Evolutionary conservation across 2,113 vertebrate species (phyloP), one percentile per base, ranked within the genome.

Genomic region (Oplegnathus fasciatus): DNA sequence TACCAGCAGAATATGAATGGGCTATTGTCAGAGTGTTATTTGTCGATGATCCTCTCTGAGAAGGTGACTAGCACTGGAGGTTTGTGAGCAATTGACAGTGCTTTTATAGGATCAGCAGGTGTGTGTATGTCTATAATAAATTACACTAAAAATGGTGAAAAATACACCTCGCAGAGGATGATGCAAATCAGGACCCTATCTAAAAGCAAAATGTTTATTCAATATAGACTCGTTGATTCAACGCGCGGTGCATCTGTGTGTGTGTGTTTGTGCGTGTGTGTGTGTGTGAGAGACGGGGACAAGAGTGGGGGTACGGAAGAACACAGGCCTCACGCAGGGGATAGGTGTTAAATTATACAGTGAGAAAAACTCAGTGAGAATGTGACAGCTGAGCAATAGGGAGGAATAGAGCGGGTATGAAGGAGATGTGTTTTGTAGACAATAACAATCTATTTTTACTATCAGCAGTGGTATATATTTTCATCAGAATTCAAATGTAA

Each of bases 281-380:
- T 1, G 48, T 37, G 60, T 5, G 78, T 8, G 32, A 1, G 37
- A 54, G 37, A 48, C 4, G 3, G 34, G 37, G 34, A 79, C n/a
- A 48, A 73, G 88, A 81, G 84, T 68, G 87, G 86, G 90, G 79
- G 64, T 73, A 81, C 48, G 22, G 86, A 87, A 83, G 79, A 91
- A 83, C 77, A 86, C 83, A 71, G 75, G 86, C 80, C 86, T 87
- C 88, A 91, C 86, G 60, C 86, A 66, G 88, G 83, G 85, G 84
- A 94, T 86, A 92, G 90, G 95, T 92, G 95, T 87, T 95, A 95
- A 96, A 94, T 95, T 95, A 96, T 95, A 94, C 95, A 96, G 93
- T 28, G 95, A 89, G 93, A 95, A 93, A 91, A 92, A 90, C 90
- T 93, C 85, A 78, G 84, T 88, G 91, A 86, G 68, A 92, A 93